phyloP scores from a whole-genome alignment of 1,140 invertebrate genomes.

The Melanaphis sacchari region DNA sequence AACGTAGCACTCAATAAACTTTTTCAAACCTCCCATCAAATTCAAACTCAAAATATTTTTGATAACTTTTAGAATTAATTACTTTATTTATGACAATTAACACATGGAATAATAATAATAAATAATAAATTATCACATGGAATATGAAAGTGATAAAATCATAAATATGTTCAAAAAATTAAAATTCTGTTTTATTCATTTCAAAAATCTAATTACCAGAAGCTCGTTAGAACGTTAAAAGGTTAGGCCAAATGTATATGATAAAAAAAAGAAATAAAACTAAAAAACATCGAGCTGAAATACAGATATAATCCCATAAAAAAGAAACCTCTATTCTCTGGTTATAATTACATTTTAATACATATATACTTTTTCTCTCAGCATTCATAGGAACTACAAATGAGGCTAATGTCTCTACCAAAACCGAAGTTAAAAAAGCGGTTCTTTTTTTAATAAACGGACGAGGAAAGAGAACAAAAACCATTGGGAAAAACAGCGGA shows the following conservation, averaged over 20 bases:
- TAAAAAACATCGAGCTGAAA: slow-evolving; percentile 9
- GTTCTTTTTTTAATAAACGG: slow-evolving; percentile 41
- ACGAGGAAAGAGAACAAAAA: slow-evolving; percentile 22
- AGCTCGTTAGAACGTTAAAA: slow-evolving; percentile 36
- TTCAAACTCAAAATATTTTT: background rate
- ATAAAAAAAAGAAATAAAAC: background rate
- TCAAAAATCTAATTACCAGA: slow-evolving; percentile 30
- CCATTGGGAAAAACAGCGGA: slow-evolving; percentile 17
- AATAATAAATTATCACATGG: no score
- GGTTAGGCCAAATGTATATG: slow-evolving; percentile 13
- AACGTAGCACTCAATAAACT: background rate
- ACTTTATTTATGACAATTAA: background rate
- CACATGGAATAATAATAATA: no score
- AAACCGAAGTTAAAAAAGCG: background rate
- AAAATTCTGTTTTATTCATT: slow-evolving; percentile 38
- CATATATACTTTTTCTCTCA: slow-evolving; percentile 25
- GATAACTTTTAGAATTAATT: background rate
- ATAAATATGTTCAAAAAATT: background rate
- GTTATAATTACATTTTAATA: slow-evolving; percentile 51
- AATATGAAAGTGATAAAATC: background rate
- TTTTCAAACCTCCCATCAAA: background rate
- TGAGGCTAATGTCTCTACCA: slow-evolving; percentile 25
- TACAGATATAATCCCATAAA: background rate
- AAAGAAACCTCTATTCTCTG: slow-evolving; percentile 38
- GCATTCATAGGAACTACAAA: slow-evolving; percentile 32